Conservation (phyloP, 2,113 vertebrate species). For the Coturnix japonica region DNA sequence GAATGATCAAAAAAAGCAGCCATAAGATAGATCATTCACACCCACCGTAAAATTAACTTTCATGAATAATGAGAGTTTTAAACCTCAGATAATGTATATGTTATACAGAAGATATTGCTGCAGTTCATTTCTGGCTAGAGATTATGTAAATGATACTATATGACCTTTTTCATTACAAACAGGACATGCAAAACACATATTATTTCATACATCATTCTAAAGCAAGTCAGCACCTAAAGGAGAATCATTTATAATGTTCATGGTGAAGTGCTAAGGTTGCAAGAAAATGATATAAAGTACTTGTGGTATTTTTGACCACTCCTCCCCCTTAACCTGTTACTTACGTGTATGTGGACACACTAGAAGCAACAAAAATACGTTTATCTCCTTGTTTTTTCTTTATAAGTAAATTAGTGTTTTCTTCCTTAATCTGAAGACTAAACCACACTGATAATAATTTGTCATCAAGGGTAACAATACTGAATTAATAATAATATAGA, state of each 20-base stretch:
- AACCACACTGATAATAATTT: background rate
- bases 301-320: constrained; percentile 70
- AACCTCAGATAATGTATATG: constrained; percentile 85
- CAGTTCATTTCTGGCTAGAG: constrained; percentile 84
- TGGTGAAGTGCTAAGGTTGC: constrained; percentile 84
- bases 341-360: constrained; percentile 24
- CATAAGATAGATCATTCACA: constrained; percentile 87
- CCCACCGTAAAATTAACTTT: constrained; percentile 88
- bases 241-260: constrained; percentile 90
- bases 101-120: constrained; percentile 82
- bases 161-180: constrained; percentile 92
- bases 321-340: constrained; percentile 77
- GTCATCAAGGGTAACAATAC: background rate
- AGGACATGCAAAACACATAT: constrained; percentile 86
- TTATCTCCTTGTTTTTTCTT: background rate
- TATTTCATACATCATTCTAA: constrained; percentile 94
- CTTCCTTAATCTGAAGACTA: background rate
- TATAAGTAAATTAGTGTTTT: background rate
- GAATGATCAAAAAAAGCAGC: constrained; percentile 85
- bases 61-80: constrained; percentile 90
- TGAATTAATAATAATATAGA: background rate
- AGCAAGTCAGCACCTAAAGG: constrained; percentile 81
- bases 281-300: constrained; percentile 79
- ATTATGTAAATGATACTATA: constrained; percentile 93
- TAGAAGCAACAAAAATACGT: constrained; percentile 21